These are phyloP conservation scores for Lepidurus apus DNA, from an alignment of 1,140 invertebrate genomes.

Conservation along the genomic window DNA sequence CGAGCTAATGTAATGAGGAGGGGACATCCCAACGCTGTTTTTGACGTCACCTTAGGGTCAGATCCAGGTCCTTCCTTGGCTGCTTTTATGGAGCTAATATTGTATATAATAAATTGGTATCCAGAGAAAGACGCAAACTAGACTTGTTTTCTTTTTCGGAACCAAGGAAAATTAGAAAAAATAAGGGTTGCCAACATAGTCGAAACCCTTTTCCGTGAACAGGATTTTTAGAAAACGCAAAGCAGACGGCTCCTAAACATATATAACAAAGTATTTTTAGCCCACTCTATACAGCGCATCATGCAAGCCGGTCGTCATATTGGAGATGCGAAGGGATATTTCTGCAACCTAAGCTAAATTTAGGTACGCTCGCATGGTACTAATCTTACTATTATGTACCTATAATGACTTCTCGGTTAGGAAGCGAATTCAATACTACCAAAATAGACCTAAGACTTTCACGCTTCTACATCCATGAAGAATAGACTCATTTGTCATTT, in stretches of 20 bases:
- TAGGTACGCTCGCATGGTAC: neutral
- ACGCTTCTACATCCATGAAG: too few species aligned
- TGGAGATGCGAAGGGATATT: neutral
- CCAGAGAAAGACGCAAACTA: too few species aligned
- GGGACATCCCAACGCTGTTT: neutral
- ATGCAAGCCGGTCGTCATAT: neutral
- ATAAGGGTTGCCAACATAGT: neutral
- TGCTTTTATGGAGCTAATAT: too few species aligned
- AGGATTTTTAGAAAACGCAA: neutral
- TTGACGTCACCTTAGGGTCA: neutral
- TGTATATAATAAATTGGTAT: too few species aligned
- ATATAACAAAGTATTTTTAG: neutral
- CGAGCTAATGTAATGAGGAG: neutral
- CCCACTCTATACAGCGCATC: neutral
- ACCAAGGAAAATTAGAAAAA: too few species aligned
- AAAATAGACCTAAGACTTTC: too few species aligned
- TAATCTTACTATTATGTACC: neutral
- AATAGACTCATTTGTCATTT: too few species aligned
- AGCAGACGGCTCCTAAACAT: neutral
- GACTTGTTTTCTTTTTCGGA: too few species aligned
- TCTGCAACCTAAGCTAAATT: neutral
- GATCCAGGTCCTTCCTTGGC: too few species aligned
- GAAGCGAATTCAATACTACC: too few species aligned
- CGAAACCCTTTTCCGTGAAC: neutral
- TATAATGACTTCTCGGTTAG: too few species aligned